phyloP scores from a whole-genome alignment of 2,797 vertebrate species.

The Prunella strophiata region DNA sequence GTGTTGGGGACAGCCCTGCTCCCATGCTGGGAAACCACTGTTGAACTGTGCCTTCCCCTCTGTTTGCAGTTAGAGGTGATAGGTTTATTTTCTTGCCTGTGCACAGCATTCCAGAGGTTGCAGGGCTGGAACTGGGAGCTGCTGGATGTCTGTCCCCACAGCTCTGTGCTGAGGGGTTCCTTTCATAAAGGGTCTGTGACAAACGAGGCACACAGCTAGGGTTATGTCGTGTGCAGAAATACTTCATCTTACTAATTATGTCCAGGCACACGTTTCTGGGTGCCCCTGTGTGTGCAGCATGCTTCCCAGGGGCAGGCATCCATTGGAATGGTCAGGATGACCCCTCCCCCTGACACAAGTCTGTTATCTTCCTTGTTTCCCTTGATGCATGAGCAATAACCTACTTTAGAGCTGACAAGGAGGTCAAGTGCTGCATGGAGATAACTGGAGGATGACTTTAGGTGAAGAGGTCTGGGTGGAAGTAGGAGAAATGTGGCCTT shows the following conservation, averaged over 20 bases:
- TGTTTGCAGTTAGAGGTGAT: background rate
- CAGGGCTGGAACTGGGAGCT: background rate
- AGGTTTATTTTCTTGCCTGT: background rate
- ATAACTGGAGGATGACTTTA: background rate
- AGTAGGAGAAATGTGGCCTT: background rate
- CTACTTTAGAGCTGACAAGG: background rate
- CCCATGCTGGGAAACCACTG: background rate
- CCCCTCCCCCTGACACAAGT: background rate
- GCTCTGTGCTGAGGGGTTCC: background rate
- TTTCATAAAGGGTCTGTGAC: background rate
- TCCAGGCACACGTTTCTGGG: background rate
- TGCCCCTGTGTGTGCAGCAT: accelerated
- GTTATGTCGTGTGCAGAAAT: background rate
- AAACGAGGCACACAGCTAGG: background rate
- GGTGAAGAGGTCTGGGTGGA: background rate
- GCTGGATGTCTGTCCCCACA: background rate
- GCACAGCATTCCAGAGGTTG: accelerated
- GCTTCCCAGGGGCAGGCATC: background rate
- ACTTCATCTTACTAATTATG: background rate
- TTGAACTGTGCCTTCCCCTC: background rate
- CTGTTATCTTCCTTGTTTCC: background rate
- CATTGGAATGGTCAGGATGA: accelerated
- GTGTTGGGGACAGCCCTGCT: background rate
- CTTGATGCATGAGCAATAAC: background rate
- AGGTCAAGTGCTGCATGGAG: background rate